A percentile compares a stretch with the other conserved stretches of the same genome.
Conservation (phyloP, 2,888 invertebrate genomes). For the Thymelicus lineola region DNA sequence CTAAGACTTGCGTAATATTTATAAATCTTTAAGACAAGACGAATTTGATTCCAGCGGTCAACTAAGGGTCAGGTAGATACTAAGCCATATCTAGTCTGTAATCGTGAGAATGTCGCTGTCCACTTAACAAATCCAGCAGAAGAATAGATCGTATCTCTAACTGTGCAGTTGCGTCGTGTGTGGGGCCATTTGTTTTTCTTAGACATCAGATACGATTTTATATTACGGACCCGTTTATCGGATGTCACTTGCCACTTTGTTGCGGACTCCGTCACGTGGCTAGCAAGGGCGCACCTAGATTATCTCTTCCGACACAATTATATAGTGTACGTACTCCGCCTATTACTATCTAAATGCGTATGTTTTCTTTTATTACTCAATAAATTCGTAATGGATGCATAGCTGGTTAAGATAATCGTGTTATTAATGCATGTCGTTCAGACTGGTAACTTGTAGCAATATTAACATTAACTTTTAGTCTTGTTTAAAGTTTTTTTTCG, state of each 20-base stretch:
- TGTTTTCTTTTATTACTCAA: no score
- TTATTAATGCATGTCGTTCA: no score
- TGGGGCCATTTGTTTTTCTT: conserved; percentile 27
- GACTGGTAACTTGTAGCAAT: no score
- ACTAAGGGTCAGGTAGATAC: not conserved
- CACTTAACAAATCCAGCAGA: conserved; percentile 15
- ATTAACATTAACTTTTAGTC: no score
- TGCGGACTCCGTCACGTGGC: not conserved
- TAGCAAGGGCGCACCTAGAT: conserved; percentile 22
- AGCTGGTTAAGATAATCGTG: not conserved
- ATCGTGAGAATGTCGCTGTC: not conserved
- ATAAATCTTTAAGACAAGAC: not conserved
- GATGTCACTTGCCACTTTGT: conserved; percentile 30
- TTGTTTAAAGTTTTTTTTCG: no score
- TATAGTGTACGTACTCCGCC: not conserved
- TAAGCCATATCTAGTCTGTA: not conserved
- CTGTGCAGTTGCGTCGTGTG: conserved; percentile 25
- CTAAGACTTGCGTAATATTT: no score
- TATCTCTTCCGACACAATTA: conserved; percentile 13
- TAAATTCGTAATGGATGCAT: no score
- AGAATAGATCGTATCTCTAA: conserved; percentile 17
- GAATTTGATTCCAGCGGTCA: not conserved
- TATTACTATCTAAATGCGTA: not conserved
- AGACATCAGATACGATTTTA: conserved; percentile 16
- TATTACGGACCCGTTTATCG: conserved; percentile 27